Conservation (phyloP, 2,888 invertebrate genomes). For the Melinaea marsaeus region DNA sequence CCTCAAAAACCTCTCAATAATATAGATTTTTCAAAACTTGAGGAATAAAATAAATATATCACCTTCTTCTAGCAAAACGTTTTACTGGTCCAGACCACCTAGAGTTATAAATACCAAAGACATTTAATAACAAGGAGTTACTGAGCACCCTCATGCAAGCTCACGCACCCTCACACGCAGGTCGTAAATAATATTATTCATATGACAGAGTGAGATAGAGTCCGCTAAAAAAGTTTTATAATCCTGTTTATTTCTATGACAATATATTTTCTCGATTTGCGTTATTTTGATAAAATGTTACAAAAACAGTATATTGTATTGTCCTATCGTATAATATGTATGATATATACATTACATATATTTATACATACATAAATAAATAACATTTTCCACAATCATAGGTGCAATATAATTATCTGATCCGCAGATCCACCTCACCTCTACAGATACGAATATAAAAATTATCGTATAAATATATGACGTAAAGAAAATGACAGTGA, state of each 20-base stretch:
- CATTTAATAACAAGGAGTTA: constrained; percentile 23
- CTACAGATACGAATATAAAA: no score
- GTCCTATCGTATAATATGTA: no score
- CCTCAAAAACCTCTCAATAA: constrained; percentile 23
- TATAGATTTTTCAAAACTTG: constrained; percentile 20
- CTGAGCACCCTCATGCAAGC: constrained; percentile 11
- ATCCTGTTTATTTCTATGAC: background rate
- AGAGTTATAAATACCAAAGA: constrained; percentile 24
- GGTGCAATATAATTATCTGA: no score
- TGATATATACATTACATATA: no score
- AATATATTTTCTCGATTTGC: background rate
- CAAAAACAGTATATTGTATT: no score
- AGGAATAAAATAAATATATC: constrained; percentile 23
- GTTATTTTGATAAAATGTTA: background rate
- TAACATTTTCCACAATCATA: no score
- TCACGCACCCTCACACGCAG: constrained; percentile 4
- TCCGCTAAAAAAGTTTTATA: background rate
- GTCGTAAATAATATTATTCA: constrained; percentile 22
- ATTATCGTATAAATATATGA: no score
- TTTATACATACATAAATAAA: no score
- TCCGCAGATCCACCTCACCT: no score
- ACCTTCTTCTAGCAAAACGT: constrained; percentile 22
- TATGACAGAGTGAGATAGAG: constrained; percentile 13
- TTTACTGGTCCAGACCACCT: constrained; percentile 15
- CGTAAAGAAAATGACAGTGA: no score